Evolutionary conservation across 2,888 invertebrate species (phyloP).

Genomic region (Tenthredo scrophulariae): DNA sequence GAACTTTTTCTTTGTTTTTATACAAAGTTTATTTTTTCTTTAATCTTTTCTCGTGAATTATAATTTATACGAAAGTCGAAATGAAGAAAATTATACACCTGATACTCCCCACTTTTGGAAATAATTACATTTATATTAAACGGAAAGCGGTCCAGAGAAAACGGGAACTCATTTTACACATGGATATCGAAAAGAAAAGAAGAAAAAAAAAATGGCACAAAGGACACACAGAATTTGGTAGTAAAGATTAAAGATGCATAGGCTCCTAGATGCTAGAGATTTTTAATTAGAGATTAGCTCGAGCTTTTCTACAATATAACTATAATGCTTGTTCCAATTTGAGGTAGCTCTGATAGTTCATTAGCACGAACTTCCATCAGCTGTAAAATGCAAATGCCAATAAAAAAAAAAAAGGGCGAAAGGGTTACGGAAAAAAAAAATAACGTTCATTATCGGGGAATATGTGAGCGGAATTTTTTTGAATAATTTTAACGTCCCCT

Average conservation of each 20-base stretch:
- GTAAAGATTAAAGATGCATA: neutral
- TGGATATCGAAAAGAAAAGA: neutral
- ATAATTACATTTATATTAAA: neutral
- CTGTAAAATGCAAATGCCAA: constrained; percentile 9
- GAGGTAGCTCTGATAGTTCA: constrained; percentile 37
- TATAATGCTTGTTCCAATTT: constrained; percentile 32
- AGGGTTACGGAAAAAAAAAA: neutral
- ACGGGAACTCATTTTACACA: neutral
- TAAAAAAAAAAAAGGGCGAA: neutral
- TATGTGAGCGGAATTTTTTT: constrained; percentile 1
- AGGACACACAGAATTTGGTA: too few species aligned
- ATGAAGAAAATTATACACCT: neutral
- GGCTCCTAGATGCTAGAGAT: constrained; percentile 15
- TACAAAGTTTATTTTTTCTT: constrained; percentile 25
- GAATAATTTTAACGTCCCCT: constrained; percentile 12
- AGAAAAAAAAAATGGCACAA: neutral
- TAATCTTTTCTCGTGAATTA: constrained; percentile 13
- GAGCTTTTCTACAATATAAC: neutral
- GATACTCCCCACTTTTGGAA: neutral
- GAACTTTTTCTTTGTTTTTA: neutral
- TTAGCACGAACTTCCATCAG: constrained; percentile 31
- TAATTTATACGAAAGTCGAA: constrained; percentile 3
- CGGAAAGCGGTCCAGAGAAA: neutral
- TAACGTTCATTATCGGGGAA: neutral
- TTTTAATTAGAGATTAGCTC: constrained; percentile 35